phyloP scores from a whole-genome alignment of 2,888 invertebrate genomes.

The Ectemnius continuus region DNA sequence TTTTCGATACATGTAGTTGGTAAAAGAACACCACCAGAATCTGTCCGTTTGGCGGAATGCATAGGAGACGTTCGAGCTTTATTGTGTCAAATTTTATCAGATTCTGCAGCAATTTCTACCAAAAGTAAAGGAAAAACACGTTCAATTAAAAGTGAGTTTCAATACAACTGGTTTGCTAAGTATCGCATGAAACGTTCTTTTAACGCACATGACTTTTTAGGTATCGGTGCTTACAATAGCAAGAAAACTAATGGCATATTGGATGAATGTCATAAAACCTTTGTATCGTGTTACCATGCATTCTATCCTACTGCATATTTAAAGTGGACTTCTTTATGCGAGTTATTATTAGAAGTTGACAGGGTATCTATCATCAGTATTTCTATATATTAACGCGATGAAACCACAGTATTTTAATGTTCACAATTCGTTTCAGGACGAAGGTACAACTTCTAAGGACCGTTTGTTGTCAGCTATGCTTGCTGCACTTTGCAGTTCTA shows the following conservation, averaged over 20 bases:
- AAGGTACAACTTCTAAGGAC: conserved; percentile 79
- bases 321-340: conserved; percentile 95
- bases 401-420: background rate
- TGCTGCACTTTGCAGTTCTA: conserved; percentile 90
- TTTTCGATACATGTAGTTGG: conserved; percentile 57
- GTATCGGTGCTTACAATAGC: conserved; percentile 54
- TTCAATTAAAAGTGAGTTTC: conserved; percentile 61
- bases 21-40: conserved; percentile 82
- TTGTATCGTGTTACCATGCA: conserved; percentile 95
- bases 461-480: conserved; percentile 88
- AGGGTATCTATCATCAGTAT: conserved; percentile 79
- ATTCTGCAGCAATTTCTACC: conserved; percentile 80
- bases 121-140: conserved; percentile 72
- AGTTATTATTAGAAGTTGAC: conserved; percentile 85
- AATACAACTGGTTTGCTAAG: background rate
- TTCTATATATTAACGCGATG: no score
- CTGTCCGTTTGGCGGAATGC: conserved; percentile 89
- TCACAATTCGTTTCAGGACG: conserved; percentile 71
- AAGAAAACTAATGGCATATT: conserved; percentile 87
- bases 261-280: conserved; percentile 93
- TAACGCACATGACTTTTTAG: conserved; percentile 24
- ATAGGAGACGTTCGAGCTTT: conserved; percentile 91
- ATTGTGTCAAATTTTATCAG: conserved; percentile 90
- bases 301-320: conserved; percentile 96
- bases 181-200: no score